These are phyloP conservation scores for Paguma larvata DNA, from an alignment of 2,797 vertebrate genomes.

Conservation along the genomic window DNA sequence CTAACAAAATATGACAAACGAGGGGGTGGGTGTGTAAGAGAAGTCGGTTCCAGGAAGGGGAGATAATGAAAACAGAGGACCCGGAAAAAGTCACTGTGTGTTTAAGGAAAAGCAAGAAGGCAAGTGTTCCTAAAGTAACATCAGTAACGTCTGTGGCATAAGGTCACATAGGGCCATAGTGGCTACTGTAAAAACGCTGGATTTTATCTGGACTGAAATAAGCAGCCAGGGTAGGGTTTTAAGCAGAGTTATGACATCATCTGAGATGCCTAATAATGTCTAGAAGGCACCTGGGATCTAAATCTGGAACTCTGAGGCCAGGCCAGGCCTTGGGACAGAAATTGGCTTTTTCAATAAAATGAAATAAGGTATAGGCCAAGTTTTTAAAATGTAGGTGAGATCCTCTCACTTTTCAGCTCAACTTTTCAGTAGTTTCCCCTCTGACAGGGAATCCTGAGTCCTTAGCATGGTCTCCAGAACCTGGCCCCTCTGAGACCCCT, in stretches of 20 bases:
- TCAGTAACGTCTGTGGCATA: rapidly evolving
- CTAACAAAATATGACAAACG: background rate
- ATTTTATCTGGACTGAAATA: background rate
- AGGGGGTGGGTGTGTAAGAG: background rate
- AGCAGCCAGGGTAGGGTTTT: background rate
- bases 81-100: no score
- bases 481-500: background rate
- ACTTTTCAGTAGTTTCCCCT: background rate
- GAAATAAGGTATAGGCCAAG: background rate
- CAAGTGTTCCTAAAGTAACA: background rate
- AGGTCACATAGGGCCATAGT: background rate
- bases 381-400: background rate
- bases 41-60: background rate
- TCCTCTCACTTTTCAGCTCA: background rate
- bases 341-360: background rate
- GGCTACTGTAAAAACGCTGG: background rate
- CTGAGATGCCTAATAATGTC: background rate
- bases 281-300: background rate
- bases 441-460: background rate
- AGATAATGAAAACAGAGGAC: background rate
- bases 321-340: background rate
- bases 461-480: background rate
- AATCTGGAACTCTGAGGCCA: background rate
- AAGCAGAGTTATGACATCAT: background rate
- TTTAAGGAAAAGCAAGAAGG: background rate